A percentile compares a stretch with the other conserved stretches of the same genome.
These are phyloP conservation scores for Ophraella communa DNA, from an alignment of 2,888 invertebrate genomes.

Conservation along the genomic window DNA sequence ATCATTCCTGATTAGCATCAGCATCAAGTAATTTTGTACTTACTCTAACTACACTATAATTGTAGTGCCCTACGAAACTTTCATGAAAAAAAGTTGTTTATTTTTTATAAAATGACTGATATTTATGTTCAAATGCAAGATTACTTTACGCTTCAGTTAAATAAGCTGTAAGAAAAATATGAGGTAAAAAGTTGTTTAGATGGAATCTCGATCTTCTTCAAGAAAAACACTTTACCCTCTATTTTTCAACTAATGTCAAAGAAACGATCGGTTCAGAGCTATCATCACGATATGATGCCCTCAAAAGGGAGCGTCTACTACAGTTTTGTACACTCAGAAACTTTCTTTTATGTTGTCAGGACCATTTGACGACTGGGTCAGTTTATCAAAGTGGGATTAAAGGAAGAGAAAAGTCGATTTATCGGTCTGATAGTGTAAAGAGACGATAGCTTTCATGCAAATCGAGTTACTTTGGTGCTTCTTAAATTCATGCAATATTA, in stretches of 20 bases:
- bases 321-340: background rate
- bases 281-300: slow-evolving; percentile 12
- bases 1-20: too few species aligned
- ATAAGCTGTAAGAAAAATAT: too few species aligned
- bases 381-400: slow-evolving; percentile 3
- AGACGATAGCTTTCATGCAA: slow-evolving; percentile 2
- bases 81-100: too few species aligned
- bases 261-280: background rate
- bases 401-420: background rate
- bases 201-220: background rate
- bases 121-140: too few species aligned
- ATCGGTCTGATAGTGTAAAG: background rate
- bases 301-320: slow-evolving; percentile 18
- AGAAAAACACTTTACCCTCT: background rate
- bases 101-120: too few species aligned
- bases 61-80: too few species aligned
- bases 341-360: background rate
- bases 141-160: too few species aligned
- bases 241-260: background rate
- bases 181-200: background rate
- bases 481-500: background rate
- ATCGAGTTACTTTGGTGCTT: background rate
- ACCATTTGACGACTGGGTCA: background rate
- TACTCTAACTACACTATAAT: too few species aligned
- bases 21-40: too few species aligned